Evolutionary conservation across 2,797 vertebrate genomes (phyloP), one percentile per base, ranked within the genome.

Genomic region (Melanotaenia pygmaea): DNA sequence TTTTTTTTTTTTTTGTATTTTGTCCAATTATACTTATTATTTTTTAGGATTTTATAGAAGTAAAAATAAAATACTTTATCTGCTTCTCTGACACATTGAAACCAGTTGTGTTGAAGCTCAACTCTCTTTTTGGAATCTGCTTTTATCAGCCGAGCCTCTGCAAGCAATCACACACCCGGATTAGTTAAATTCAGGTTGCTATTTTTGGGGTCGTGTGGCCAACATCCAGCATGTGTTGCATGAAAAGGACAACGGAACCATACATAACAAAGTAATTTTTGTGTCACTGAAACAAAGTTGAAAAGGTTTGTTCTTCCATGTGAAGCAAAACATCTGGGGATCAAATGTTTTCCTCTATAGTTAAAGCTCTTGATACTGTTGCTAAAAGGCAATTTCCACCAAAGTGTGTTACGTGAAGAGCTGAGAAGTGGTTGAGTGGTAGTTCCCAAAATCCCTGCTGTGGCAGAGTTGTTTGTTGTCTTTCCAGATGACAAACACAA

Each of bases 181-280:
- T 81, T 61, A 65, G 50, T 72, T 11, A 3, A 71, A 74, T 61
- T 56, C 61, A 34, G 67, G 63, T 51, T 62, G 75, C 70, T 84
- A 77, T 87, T 79, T 90, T 86, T 79, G 83, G 70, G 51, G 37
- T 9, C 57, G 5, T 50, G 74, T 59, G 70, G 72, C 81, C 79
- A 81, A 38, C 68, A 28, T 79, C 60, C 47, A 64, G 32, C 40
- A 57, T 58, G n/a, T 51, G 62, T 77, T 56, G 67, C 63, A 56
- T 70, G 59, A 5, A 53, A 70, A 80, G 77, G 74, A 78, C 79
- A 83, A 63, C 79, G 63, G 70, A 38, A 12, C 72, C 35, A 0
- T 60, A 73, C 88, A 88, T 69, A 75, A 62, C 80, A 83, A 84
- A 91, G 87, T 80, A 34, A 91, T 88, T 92, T 90, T 86, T 82